Conservation (phyloP, 2,797 vertebrate species). For the Alectoris magna region DNA sequence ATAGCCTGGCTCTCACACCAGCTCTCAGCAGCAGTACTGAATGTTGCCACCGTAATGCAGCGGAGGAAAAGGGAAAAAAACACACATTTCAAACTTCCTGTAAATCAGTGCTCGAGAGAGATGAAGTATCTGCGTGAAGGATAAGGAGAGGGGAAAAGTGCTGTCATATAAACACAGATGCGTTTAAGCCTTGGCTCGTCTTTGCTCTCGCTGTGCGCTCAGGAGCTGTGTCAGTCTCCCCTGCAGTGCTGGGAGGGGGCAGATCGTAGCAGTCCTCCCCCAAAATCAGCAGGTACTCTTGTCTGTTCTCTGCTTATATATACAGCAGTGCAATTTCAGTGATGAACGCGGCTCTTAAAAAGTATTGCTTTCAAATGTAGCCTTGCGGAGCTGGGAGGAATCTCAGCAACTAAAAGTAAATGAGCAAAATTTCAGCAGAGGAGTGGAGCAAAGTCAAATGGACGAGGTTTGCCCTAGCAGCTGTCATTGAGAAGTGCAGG, state of each 20-base stretch:
- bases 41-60: slow-evolving; percentile 8
- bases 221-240: not conserved
- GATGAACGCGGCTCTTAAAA: not conserved
- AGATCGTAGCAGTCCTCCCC: not conserved
- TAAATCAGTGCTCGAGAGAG: slow-evolving; percentile 38
- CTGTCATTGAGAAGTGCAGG: slow-evolving; percentile 8
- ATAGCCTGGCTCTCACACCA: not conserved
- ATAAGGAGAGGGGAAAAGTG: not conserved
- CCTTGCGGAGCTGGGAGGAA: not conserved
- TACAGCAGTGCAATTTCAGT: not conserved
- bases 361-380: not conserved
- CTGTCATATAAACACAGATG: not conserved
- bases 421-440: slow-evolving; percentile 1
- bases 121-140: not conserved
- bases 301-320: not conserved
- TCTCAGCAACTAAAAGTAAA: not conserved
- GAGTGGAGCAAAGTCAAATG: slow-evolving; percentile 9
- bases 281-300: not conserved
- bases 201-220: not conserved
- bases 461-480: slow-evolving; percentile 22
- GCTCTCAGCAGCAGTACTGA: slow-evolving; percentile 25
- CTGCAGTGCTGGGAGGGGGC: not conserved
- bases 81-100: not conserved
- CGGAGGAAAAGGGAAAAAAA: not conserved
- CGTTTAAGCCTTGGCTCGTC: not conserved